phyloP scores from a whole-genome alignment of 1,140 invertebrate genomes.

The Zaprionus inermis region DNA sequence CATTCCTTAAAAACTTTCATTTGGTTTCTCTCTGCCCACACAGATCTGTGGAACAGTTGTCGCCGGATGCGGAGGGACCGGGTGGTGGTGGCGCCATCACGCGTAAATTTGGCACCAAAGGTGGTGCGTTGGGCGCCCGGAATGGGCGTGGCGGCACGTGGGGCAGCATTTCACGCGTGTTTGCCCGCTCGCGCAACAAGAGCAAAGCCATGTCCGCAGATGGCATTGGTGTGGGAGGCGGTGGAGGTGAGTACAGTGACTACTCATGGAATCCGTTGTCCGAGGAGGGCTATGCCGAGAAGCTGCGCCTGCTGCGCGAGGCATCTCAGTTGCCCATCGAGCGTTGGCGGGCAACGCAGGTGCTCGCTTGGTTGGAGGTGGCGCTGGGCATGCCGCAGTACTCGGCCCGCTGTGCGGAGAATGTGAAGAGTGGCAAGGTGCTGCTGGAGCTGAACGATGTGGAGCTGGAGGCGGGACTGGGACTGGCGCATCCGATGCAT shows the following conservation, averaged over 20 bases:
- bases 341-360: constrained; percentile 95
- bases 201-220: constrained; percentile 87
- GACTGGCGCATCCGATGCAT: constrained; percentile 95
- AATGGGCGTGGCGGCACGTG: constrained; percentile 87
- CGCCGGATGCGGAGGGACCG: constrained; percentile 86
- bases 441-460: constrained; percentile 94
- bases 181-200: constrained; percentile 92
- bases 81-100: constrained; percentile 80
- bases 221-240: constrained; percentile 15
- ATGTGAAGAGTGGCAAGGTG: constrained; percentile 97
- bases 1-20: too few relatives aligned
- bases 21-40: neutral
- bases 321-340: constrained; percentile 95
- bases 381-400: constrained; percentile 97
- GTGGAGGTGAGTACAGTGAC: constrained; percentile 73
- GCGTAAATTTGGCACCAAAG: constrained; percentile 83
- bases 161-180: constrained; percentile 93
- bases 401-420: constrained; percentile 94
- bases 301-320: constrained; percentile 91
- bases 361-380: constrained; percentile 96
- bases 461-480: constrained; percentile 94
- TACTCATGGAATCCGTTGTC: constrained; percentile 91
- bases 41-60: constrained; percentile 89
- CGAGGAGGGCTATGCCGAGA: constrained; percentile 93
- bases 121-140: constrained; percentile 84